Evolutionary conservation across 2,888 invertebrate genomes (phyloP), one percentile per base, ranked within the genome.

Genomic region (Adela reaumurella): DNA sequence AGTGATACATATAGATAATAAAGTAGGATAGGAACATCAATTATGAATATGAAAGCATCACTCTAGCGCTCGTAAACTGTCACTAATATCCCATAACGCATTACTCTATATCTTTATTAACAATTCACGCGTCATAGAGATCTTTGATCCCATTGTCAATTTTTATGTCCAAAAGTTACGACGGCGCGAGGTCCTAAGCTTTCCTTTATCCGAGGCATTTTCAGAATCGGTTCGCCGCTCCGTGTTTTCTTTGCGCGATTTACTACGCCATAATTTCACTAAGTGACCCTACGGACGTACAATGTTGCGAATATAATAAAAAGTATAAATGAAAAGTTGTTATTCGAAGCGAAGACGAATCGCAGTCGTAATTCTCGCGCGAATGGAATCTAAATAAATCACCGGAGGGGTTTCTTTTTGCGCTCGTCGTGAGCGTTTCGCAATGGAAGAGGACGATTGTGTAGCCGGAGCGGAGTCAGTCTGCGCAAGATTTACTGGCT

Each of bases 91-190:
- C 66, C 64, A 60, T 76, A 74, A 73, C 74, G 71, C 68, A 67
- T 68, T 59, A 61, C 66, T 70, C 72, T 71, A 76, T 74, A 77
- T 74, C 78, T 76, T 72, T 77, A 78, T 77, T 77, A 78, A 76
- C 72, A 70, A 71, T 74, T 73, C 74, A 63, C 66, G 63, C 65
- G 62, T 66, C 67, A 70, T 74, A 69, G 70, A 73, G 72, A 71
- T 70, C 65, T 67, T 70, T 64, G 58, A 63, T 59, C 58, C 62
- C 67, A 69, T 74, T 76, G 72, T 74, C 72, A 65, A 68, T 68
- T 65, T 77, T 77, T 74, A 78, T 70, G 71, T 61, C 60, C 65
- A 51, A 58, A 68, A 41, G 68, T 77, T 74, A 78, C 74, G 77
- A 74, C 66, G 60, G 61, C 63, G 68, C 35, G 35, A 35, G 35